phyloP scores from a whole-genome alignment of 2,797 vertebrate species.

The Cyclopterus lumpus region DNA sequence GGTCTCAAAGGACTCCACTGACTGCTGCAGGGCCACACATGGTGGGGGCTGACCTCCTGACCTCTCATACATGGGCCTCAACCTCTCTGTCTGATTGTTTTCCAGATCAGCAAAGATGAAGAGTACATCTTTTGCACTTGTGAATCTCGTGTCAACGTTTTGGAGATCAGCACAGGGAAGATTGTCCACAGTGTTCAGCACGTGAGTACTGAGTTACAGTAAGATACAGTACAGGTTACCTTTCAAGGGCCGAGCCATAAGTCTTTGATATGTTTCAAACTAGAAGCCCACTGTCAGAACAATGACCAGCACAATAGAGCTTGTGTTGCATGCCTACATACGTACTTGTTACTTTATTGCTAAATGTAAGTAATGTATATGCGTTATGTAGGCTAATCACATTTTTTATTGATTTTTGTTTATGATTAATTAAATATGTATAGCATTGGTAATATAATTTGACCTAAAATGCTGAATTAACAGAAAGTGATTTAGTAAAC shows the following conservation, averaged over 20 bases:
- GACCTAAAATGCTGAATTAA: not conserved
- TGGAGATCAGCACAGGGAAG: conserved; percentile 89
- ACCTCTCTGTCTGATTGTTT: not conserved
- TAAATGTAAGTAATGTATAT: not conserved
- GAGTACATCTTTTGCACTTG: conserved; percentile 91
- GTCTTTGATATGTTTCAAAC: not conserved
- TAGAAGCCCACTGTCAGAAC: not conserved
- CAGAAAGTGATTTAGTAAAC: not conserved
- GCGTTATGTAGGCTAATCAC: not conserved
- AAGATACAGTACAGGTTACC: no score
- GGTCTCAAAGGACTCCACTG: not conserved
- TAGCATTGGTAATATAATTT: not conserved
- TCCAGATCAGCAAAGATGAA: conserved; percentile 90
- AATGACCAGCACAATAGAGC: not conserved
- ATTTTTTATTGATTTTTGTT: not conserved
- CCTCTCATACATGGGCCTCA: not conserved
- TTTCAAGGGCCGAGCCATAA: not conserved
- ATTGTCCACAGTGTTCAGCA: conserved; percentile 88
- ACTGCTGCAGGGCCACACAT: not conserved
- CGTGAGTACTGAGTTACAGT: conserved; percentile 83
- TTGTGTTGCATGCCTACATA: not conserved
- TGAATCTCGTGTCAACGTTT: conserved; percentile 88
- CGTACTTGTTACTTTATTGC: not conserved
- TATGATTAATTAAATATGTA: not conserved
- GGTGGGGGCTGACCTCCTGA: not conserved